Conservation (phyloP, 2,113 vertebrate species). For the Hiodon alosoides region DNA sequence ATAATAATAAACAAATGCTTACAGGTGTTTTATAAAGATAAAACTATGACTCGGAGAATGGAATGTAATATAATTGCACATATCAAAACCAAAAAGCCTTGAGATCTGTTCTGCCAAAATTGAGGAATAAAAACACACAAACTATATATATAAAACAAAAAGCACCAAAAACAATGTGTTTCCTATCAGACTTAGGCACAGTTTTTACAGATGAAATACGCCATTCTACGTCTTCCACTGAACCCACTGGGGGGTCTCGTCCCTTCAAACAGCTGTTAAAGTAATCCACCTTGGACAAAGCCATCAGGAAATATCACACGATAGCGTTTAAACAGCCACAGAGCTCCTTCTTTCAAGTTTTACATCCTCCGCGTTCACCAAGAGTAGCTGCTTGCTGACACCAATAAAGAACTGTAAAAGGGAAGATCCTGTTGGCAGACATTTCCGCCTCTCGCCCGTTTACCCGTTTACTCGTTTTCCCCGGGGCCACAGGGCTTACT, state of each 20-base stretch:
- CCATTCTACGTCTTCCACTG: constrained; percentile 32
- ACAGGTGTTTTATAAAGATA: constrained; percentile 17
- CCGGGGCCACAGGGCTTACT: constrained; percentile 17
- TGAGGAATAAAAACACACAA: constrained; percentile 64
- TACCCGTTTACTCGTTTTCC: constrained; percentile 45
- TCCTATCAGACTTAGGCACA: constrained; percentile 84
- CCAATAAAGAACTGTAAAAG: constrained; percentile 52
- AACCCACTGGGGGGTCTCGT: background rate
- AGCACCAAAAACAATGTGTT: constrained; percentile 78
- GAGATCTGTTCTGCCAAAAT: constrained; percentile 57
- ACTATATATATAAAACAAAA: constrained; percentile 46
- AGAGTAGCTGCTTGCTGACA: constrained; percentile 72
- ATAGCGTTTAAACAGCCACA: constrained; percentile 52
- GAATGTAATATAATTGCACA: constrained; percentile 80
- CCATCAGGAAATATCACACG: constrained; percentile 46
- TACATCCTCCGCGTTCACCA: constrained; percentile 60
- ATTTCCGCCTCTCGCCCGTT: constrained; percentile 37
- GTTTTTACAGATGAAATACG: constrained; percentile 67
- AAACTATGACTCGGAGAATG: constrained; percentile 50
- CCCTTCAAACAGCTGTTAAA: constrained; percentile 35
- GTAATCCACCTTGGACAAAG: constrained; percentile 33
- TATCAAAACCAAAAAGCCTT: constrained; percentile 69
- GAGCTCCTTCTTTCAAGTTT: constrained; percentile 74
- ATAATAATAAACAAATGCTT: constrained; percentile 14
- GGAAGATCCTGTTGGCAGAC: constrained; percentile 48